A percentile compares a stretch with the other conserved stretches of the same genome.
Evolutionary conservation across 2,113 vertebrate species (phyloP).

Genomic region (Meleagris gallopavo): DNA sequence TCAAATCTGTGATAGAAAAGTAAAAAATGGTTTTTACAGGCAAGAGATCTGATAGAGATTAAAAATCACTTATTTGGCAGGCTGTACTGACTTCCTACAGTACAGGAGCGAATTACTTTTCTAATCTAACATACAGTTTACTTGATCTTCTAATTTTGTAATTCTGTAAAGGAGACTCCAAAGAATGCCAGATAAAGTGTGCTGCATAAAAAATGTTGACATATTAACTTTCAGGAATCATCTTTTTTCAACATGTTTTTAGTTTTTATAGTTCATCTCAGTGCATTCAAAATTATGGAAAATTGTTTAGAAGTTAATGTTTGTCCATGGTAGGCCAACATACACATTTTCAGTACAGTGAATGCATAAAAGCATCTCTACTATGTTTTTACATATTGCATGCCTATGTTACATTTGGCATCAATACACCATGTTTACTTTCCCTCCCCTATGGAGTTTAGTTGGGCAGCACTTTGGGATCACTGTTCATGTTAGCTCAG

Average conservation of each 20-base stretch:
- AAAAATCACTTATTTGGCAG: background rate
- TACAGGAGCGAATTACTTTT: background rate
- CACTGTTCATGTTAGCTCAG: background rate
- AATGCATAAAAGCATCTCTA: background rate
- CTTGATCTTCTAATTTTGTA: background rate
- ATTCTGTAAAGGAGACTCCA: background rate
- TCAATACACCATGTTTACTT: background rate
- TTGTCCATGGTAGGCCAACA: background rate
- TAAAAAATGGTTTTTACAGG: background rate
- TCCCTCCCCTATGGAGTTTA: background rate
- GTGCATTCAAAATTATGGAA: background rate
- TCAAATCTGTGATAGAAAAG: background rate
- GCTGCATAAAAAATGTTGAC: background rate
- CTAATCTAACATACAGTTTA: background rate
- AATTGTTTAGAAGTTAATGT: background rate
- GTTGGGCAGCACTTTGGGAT: background rate
- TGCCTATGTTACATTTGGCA: fast-evolving
- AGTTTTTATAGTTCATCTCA: background rate
- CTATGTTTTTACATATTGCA: too few relatives aligned
- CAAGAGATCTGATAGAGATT: background rate
- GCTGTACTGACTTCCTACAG: background rate
- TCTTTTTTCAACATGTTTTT: background rate
- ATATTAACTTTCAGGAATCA: too few relatives aligned
- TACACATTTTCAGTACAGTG: background rate
- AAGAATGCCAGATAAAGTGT: background rate